Evolutionary conservation across 2,113 vertebrate species (phyloP).

Genomic region (Vidua macroura): DNA sequence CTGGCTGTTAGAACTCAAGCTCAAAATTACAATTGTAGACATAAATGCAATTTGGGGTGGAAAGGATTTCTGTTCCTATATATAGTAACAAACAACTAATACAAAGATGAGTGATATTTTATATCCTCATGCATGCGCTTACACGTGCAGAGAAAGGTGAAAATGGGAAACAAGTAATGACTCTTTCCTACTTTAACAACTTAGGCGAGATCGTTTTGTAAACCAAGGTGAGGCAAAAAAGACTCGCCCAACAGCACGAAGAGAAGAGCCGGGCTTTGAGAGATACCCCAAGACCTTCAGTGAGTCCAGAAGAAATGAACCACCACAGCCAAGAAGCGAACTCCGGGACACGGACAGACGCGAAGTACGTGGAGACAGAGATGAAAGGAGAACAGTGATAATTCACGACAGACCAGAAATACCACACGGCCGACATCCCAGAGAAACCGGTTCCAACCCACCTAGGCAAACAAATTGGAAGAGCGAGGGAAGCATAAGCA

Average conservation of each 20-base stretch:
- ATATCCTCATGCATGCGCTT: neutral
- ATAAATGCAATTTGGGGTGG: neutral
- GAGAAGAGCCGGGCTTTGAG: constrained; percentile 86
- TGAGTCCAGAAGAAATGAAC: constrained; percentile 83
- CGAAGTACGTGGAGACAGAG: constrained; percentile 84
- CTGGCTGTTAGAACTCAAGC: neutral
- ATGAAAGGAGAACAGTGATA: constrained; percentile 86
- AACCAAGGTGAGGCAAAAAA: constrained; percentile 89
- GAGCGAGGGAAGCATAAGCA: constrained; percentile 77
- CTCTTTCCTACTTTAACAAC: neutral
- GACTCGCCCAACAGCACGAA: constrained; percentile 79
- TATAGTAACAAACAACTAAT: neutral
- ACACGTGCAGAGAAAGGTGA: neutral
- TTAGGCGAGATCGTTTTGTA: constrained; percentile 89
- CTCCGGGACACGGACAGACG: constrained; percentile 87
- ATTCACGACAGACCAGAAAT: constrained; percentile 85
- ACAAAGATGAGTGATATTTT: neutral
- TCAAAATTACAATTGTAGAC: neutral
- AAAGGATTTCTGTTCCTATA: neutral
- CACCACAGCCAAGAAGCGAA: constrained; percentile 77
- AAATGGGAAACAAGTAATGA: neutral
- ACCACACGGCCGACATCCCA: constrained; percentile 80
- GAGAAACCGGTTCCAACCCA: constrained; percentile 80
- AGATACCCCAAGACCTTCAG: constrained; percentile 90
- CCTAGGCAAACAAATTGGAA: constrained; percentile 84